phyloP scores from a whole-genome alignment of 2,797 vertebrate species.

The Sebastes diploproa region DNA sequence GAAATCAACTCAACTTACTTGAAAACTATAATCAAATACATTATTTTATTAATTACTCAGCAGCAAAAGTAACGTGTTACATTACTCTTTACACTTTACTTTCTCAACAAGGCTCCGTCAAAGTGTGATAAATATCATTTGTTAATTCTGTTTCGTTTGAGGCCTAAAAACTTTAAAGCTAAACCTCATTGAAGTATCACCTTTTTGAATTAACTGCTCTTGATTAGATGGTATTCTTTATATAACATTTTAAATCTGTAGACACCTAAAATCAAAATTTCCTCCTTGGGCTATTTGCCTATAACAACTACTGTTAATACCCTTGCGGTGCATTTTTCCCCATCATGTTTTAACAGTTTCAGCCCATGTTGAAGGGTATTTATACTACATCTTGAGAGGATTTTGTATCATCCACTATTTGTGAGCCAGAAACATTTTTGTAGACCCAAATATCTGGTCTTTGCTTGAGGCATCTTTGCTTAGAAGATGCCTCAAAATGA shows the following conservation, averaged over 20 bases:
- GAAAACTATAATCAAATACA: too few species aligned
- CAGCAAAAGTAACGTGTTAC: not conserved
- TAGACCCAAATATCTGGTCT: constrained; percentile 1
- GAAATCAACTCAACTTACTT: too few species aligned
- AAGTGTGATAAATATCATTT: not conserved
- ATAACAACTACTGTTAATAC: not conserved
- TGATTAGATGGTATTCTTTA: not conserved
- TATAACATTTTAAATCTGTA: not conserved
- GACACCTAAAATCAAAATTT: not conserved
- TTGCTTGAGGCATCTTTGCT: not conserved
- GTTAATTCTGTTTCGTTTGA: not conserved
- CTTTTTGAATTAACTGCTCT: not conserved
- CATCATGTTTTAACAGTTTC: not conserved
- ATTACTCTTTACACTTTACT: not conserved
- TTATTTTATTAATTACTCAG: not conserved
- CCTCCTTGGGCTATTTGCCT: not conserved
- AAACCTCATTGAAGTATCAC: not conserved
- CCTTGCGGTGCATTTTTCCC: not conserved
- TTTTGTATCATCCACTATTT: not conserved
- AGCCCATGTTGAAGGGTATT: not conserved
- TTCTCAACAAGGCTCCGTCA: too few species aligned
- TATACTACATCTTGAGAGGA: not conserved
- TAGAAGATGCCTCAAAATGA: not conserved
- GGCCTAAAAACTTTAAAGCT: not conserved
- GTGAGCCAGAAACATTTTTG: constrained; percentile 6